Evolutionary conservation across 2,797 vertebrate genomes (phyloP).

Genomic region (Melanotaenia parkinsoni): DNA sequence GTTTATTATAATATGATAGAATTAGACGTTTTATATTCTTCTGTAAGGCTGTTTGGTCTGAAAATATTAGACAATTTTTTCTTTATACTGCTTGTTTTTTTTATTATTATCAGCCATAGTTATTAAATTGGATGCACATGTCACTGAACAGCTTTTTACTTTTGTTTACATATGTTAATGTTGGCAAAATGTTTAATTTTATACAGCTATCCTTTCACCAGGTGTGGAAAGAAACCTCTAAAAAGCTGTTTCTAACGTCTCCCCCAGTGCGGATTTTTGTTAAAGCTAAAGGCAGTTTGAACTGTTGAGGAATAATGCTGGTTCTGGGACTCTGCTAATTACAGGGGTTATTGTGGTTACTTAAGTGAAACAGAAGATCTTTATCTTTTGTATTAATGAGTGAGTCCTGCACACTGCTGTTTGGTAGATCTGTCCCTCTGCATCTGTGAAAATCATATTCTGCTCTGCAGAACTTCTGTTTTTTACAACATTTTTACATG

Average conservation of each 20-base stretch:
- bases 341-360: neutral
- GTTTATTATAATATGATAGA: neutral
- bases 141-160: neutral
- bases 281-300: conserved; percentile 19
- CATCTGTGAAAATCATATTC: neutral
- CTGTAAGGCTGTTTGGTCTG: neutral
- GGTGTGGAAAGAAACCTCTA: conserved; percentile 2
- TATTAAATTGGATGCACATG: neutral
- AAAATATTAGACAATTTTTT: neutral
- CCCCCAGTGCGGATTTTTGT: conserved; percentile 10
- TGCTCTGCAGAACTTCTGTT: neutral
- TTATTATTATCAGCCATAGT: neutral
- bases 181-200: neutral
- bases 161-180: no score
- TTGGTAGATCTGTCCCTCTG: neutral
- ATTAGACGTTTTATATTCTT: no score
- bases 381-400: no score
- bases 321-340: conserved; percentile 11
- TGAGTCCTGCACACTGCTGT: neutral
- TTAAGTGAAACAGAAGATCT: neutral
- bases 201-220: neutral
- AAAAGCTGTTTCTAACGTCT: conserved; percentile 4
- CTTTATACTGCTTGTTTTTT: neutral
- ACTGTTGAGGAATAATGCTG: conserved; percentile 8
- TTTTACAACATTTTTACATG: no score